Evolutionary conservation across 2,113 vertebrate genomes (phyloP).

Genomic region (Corydoras sp.): DNA sequence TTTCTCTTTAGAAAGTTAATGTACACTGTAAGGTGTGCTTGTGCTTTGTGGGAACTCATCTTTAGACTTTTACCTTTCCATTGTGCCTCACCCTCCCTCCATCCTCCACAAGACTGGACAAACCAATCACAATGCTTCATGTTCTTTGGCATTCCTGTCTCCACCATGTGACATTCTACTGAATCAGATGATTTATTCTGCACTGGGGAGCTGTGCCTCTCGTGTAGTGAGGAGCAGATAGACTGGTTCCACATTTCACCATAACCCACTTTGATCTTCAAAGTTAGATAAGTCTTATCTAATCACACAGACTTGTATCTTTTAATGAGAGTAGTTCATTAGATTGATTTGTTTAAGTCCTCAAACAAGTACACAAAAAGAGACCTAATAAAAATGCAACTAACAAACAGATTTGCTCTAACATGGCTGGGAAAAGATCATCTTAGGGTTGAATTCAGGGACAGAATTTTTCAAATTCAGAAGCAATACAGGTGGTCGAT

Average conservation of each 20-base stretch:
- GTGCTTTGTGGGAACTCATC: constrained; percentile 34
- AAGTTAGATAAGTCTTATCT: constrained; percentile 4
- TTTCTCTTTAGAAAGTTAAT: too few relatives aligned
- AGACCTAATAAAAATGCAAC: too few relatives aligned
- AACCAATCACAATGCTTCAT: neutral
- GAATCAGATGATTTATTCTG: neutral
- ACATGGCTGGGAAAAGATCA: too few relatives aligned
- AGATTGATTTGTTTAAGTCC: neutral
- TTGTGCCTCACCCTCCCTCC: constrained; percentile 8
- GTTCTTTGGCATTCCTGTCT: neutral
- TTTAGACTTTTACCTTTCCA: constrained; percentile 1
- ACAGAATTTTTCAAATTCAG: too few relatives aligned
- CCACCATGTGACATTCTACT: constrained; percentile 7
- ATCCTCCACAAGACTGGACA: constrained; percentile 3
- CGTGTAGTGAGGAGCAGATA: too few relatives aligned
- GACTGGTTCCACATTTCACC: constrained; percentile 13
- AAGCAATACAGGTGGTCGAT: too few relatives aligned
- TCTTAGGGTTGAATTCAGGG: too few relatives aligned
- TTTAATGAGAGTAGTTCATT: neutral
- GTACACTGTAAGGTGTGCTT: neutral
- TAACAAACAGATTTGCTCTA: too few relatives aligned
- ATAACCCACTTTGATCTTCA: constrained; percentile 6
- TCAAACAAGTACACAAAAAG: too few relatives aligned
- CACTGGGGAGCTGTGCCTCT: neutral
- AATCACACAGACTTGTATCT: constrained; percentile 4